Evolutionary conservation across 1,140 invertebrate genomes (phyloP).

Genomic region (Papilio helenus): DNA sequence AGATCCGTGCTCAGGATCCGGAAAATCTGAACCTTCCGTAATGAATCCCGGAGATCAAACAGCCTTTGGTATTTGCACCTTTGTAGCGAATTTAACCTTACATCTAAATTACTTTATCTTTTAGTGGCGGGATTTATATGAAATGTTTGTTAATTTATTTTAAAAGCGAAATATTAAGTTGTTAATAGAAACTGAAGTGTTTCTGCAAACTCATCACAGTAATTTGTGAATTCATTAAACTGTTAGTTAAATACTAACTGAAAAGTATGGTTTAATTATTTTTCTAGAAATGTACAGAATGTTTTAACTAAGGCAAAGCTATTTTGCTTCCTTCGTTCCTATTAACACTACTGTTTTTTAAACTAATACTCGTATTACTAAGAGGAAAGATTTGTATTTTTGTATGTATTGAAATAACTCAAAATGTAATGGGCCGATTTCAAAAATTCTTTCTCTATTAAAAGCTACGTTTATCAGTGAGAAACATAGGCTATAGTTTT

Average conservation of each 20-base stretch:
- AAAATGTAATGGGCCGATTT: too few species aligned
- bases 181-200: neutral
- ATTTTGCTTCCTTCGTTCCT: too few species aligned
- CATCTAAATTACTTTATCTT: constrained; percentile 32
- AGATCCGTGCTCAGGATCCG: constrained; percentile 29
- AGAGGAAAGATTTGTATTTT: too few species aligned
- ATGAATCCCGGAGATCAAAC: constrained; percentile 27
- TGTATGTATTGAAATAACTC: too few species aligned
- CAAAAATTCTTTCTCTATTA: too few species aligned
- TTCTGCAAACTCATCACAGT: neutral
- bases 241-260: too few species aligned
- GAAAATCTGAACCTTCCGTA: constrained; percentile 34
- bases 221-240: neutral
- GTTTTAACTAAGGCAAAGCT: too few species aligned
- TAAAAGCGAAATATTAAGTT: neutral
- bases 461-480: too few species aligned
- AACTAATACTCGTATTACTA: too few species aligned
- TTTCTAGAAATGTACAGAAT: too few species aligned
- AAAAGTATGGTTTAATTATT: neutral
- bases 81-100: constrained; percentile 27
- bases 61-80: constrained; percentile 35
- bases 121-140: neutral
- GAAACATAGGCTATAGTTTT: too few species aligned
- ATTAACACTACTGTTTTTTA: too few species aligned
- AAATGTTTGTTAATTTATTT: constrained; percentile 17